Conservation (phyloP, 2,113 vertebrate genomes). For the Nicator chloris region DNA sequence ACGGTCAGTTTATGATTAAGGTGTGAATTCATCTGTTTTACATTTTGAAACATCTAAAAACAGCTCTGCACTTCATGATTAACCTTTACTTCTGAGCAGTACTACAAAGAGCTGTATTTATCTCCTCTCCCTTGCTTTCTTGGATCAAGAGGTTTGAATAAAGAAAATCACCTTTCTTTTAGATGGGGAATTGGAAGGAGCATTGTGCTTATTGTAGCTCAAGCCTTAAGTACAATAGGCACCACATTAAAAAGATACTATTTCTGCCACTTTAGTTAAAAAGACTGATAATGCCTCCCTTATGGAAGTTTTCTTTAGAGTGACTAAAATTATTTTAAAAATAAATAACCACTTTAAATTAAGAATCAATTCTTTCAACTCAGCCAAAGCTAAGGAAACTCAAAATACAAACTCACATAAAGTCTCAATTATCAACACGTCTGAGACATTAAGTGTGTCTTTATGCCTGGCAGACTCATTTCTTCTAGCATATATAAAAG, state of each 20-base stretch:
- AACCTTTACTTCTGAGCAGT: background rate
- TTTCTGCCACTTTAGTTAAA: background rate
- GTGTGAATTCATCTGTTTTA: slow-evolving; percentile 33
- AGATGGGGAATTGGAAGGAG: slow-evolving; percentile 3
- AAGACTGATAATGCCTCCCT: background rate
- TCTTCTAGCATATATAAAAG: background rate
- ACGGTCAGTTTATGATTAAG: slow-evolving; percentile 30
- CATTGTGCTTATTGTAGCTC: slow-evolving; percentile 38
- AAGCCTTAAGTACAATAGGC: background rate
- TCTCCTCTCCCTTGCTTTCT: slow-evolving; percentile 28
- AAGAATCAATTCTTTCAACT: background rate
- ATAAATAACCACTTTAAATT: background rate
- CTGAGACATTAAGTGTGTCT: background rate
- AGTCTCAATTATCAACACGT: background rate
- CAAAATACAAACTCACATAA: background rate
- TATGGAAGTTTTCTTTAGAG: background rate
- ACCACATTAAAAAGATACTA: background rate
- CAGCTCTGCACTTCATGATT: slow-evolving; percentile 50
- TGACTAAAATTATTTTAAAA: background rate
- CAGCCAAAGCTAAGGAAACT: background rate
- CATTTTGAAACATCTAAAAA: slow-evolving; percentile 59
- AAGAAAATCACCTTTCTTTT: slow-evolving; percentile 29
- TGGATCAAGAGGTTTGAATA: background rate
- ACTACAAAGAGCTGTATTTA: slow-evolving; percentile 31
- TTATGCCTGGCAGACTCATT: background rate